These are phyloP conservation scores for Sminthurinus signatus DNA, from an alignment of 1,140 invertebrate species.

Conservation along the genomic window DNA sequence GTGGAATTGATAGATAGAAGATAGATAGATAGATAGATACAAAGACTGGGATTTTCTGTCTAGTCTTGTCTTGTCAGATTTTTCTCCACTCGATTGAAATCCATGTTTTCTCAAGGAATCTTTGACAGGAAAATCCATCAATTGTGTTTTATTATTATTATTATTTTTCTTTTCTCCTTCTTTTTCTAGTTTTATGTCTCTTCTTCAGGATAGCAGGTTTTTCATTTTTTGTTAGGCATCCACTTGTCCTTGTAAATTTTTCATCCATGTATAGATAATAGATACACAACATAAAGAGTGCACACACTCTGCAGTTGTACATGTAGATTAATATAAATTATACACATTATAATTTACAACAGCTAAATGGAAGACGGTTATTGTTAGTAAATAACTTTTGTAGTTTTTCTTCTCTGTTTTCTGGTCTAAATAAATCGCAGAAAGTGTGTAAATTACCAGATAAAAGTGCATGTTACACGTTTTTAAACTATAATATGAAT, in stretches of 20 bases:
- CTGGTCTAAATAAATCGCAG: background rate
- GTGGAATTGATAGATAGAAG: slow-evolving; percentile 16
- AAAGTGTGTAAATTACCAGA: background rate
- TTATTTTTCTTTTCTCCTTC: background rate
- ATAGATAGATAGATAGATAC: slow-evolving; percentile 13
- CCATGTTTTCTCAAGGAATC: slow-evolving; percentile 35
- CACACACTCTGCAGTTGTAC: background rate
- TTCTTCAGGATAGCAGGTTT: no score
- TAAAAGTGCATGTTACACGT: background rate
- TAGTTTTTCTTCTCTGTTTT: background rate
- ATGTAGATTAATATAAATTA: no score
- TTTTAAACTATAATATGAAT: background rate
- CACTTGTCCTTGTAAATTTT: background rate
- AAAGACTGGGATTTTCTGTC: background rate
- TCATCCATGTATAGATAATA: background rate
- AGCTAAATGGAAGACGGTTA: no score
- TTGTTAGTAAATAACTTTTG: background rate
- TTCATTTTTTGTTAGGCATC: background rate
- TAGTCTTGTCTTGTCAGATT: slow-evolving; percentile 33
- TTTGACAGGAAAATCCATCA: slow-evolving; percentile 34
- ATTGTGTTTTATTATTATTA: slow-evolving; percentile 17
- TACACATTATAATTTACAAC: no score
- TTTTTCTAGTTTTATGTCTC: background rate
- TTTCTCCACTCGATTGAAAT: slow-evolving; percentile 37
- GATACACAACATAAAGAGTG: background rate